Conservation (phyloP, 2,888 invertebrate genomes). For the Tholera decimalis region DNA sequence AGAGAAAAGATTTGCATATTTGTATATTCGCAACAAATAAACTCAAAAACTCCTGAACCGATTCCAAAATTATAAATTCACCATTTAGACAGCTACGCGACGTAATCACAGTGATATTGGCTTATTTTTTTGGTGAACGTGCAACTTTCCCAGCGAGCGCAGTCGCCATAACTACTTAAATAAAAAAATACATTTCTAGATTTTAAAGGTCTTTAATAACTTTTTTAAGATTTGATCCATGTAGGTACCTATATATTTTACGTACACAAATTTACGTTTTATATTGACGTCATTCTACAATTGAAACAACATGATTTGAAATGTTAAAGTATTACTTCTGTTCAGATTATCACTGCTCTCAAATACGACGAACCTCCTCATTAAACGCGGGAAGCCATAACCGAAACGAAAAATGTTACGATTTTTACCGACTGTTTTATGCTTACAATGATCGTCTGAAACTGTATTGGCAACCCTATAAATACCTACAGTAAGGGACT, state of each 20-base stretch:
- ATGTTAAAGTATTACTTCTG: conserved; percentile 15
- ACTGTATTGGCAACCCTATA: conserved; percentile 10
- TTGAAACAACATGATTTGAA: conserved; percentile 15
- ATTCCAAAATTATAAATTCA: too few relatives aligned
- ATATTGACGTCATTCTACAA: conserved; percentile 12
- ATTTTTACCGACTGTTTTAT: conserved; percentile 27
- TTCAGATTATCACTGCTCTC: conserved; percentile 12
- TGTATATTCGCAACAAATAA: too few relatives aligned
- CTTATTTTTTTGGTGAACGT: too few relatives aligned
- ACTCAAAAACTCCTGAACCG: too few relatives aligned
- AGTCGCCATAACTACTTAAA: too few relatives aligned
- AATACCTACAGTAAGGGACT: conserved; percentile 14
- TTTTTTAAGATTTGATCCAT: conserved; percentile 1
- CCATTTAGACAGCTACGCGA: too few relatives aligned
- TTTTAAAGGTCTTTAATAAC: neutral
- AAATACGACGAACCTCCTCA: conserved; percentile 18
- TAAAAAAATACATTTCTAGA: too few relatives aligned
- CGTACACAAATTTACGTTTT: neutral
- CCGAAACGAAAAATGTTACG: conserved; percentile 23
- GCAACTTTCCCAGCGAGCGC: too few relatives aligned
- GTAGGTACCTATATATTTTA: too few relatives aligned
- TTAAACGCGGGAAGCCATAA: conserved; percentile 5
- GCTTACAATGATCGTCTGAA: conserved; percentile 12
- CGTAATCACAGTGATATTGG: too few relatives aligned
- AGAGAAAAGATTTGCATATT: too few relatives aligned